A percentile compares a stretch with the other conserved stretches of the same genome.
phyloP scores from a whole-genome alignment of 1,140 invertebrate genomes.

The Psilanteris sp. region DNA sequence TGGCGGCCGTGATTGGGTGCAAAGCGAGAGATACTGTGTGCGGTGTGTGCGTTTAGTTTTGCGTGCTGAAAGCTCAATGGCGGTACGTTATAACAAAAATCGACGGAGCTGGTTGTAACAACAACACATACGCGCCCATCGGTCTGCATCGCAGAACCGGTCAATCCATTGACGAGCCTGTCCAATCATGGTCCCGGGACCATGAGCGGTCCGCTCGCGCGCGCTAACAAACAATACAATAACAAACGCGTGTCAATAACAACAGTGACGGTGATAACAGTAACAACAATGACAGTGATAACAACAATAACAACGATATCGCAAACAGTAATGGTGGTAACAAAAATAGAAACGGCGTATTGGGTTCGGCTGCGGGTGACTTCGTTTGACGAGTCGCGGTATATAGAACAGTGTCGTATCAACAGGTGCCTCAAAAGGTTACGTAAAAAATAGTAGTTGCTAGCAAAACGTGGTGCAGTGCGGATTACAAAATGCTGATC shows the following conservation, averaged over 20 bases:
- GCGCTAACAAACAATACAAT: conserved; percentile 8
- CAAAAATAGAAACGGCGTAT: conserved; percentile 36
- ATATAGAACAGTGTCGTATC: conserved; percentile 66
- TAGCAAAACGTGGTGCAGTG: conserved; percentile 57
- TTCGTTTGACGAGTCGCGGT: conserved; percentile 54
- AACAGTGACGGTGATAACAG: conserved; percentile 24
- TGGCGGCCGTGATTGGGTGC: conserved; percentile 18
- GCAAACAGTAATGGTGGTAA: conserved; percentile 16
- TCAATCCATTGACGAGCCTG: conserved; percentile 1
- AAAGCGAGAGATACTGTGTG: conserved; percentile 30
- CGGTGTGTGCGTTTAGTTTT: conserved; percentile 10
- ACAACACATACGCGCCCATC: not conserved
- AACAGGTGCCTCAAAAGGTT: conserved; percentile 69
- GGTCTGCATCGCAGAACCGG: not conserved
- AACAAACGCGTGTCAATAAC: conserved; percentile 11
- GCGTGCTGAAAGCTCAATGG: conserved; percentile 18
- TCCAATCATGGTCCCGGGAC: conserved; percentile 2
- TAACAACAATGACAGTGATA: conserved; percentile 22
- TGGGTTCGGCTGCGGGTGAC: conserved; percentile 34
- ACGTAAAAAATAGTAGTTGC: conserved; percentile 66
- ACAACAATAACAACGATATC: conserved; percentile 32
- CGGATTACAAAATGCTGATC: conserved; percentile 14
- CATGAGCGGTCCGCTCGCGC: not conserved
- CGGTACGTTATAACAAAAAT: conserved; percentile 1
- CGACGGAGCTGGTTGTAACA: not conserved